Percentiles rank a stretch among this genome's conserved stretches.
Conservation (phyloP, 2,888 invertebrate species). For the Microplitis deprimator region DNA sequence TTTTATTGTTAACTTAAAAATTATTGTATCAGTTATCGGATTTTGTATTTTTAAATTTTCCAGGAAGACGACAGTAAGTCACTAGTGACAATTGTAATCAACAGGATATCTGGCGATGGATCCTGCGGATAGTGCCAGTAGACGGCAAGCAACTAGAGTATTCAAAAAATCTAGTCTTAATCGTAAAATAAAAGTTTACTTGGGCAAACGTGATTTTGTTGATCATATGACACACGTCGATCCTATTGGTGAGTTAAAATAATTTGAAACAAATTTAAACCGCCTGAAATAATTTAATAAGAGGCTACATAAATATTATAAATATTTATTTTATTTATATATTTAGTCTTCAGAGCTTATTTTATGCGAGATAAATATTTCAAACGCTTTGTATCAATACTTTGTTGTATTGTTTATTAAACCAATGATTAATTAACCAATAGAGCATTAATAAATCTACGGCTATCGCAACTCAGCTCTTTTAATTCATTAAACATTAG, state of each 20-base stretch:
- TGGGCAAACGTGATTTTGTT: constrained; percentile 93
- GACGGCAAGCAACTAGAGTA: constrained; percentile 67
- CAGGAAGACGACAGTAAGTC: constrained; percentile 58
- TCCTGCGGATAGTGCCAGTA: constrained; percentile 63
- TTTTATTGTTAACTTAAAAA: background rate
- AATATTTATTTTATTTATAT: background rate
- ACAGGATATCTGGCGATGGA: constrained; percentile 62
- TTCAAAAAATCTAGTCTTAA: constrained; percentile 69
- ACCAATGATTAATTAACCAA: no score
- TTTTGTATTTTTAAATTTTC: constrained; percentile 58
- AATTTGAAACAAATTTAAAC: background rate
- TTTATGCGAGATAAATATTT: no score
- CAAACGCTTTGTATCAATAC: no score
- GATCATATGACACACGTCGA: constrained; percentile 94
- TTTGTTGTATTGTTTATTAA: no score
- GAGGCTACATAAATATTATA: background rate
- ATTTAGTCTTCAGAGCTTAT: no score
- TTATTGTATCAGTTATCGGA: background rate
- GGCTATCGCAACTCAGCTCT: background rate
- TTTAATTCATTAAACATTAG: background rate
- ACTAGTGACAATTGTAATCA: constrained; percentile 52
- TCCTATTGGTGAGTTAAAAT: constrained; percentile 82
- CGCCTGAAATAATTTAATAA: background rate
- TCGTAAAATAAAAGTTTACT: constrained; percentile 85
- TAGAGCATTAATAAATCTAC: no score